These are phyloP conservation scores for Callyntrura sp. DNA, from an alignment of 2,888 invertebrate genomes.

Conservation along the genomic window DNA sequence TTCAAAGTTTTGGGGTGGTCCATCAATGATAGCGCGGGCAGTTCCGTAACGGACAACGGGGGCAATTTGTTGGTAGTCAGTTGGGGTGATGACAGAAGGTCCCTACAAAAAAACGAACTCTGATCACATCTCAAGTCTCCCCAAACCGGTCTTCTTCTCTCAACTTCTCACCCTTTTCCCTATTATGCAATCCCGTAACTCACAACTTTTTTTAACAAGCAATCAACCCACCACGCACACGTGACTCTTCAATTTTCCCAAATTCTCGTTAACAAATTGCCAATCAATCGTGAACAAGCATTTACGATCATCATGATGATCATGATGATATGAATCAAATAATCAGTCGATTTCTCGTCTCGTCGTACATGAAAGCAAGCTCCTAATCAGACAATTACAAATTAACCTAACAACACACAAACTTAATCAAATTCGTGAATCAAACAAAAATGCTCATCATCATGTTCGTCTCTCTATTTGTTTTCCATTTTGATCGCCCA, in stretches of 20 bases:
- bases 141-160: background rate
- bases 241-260: conserved; percentile 31
- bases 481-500: conserved; percentile 31
- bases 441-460: conserved; percentile 38
- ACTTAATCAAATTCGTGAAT: conserved; percentile 62
- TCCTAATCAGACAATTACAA: conserved; percentile 33
- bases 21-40: conserved; percentile 83
- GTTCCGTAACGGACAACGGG: conserved; percentile 83
- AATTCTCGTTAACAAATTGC: conserved; percentile 41
- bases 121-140: conserved; percentile 28
- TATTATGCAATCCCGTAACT: background rate
- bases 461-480: conserved; percentile 9
- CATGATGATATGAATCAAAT: conserved; percentile 44
- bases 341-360: conserved; percentile 40
- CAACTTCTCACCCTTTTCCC: background rate
- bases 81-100: conserved; percentile 85
- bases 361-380: conserved; percentile 23
- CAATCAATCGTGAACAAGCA: conserved; percentile 26
- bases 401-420: conserved; percentile 28
- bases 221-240: conserved; percentile 40
- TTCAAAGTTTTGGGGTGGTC: conserved; percentile 79
- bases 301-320: too few species aligned
- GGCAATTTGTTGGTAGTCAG: conserved; percentile 81
- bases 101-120: conserved; percentile 84
- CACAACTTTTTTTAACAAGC: conserved; percentile 39